Evolutionary conservation across 1,140 invertebrate species (phyloP), one percentile per base, ranked within the genome.

Genomic region (Akabosia matsudoensis): DNA sequence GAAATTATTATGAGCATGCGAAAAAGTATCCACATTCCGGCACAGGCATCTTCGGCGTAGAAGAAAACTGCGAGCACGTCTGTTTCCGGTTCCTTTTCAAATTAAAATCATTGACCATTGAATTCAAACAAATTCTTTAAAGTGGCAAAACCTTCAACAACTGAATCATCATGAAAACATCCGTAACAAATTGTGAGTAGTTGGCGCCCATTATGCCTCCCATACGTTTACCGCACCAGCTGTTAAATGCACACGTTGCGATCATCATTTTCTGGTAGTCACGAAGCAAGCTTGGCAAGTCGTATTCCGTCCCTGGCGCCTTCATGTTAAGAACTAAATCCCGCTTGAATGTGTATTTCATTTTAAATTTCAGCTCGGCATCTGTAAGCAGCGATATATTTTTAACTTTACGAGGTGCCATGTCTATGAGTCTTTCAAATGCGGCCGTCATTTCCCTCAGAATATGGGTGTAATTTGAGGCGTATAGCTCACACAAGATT

Each of bases 141-240:
- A n/a, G n/a, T n/a, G n/a, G n/a, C n/a, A n/a, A n/a, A n/a, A n/a
- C n/a, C n/a, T 67, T 67, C 1, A 67, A 10, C 22, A 67, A 30
- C 24, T 77, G 72, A 33, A 74, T 74, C 73, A 77, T 64, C 76
- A 74, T 77, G 72, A 77, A 77, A n/a, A 77, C 76, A 28, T 77
- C 76, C n/a, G 30, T 54, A 14, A 77, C 71, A 67, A 77, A 77
- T 52, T 77, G 76, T 3, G 31, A 33, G 30, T 37, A 74, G 18
- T 54, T 74, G 33, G 28, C 7, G 4, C 10, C 70, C 24, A 37
- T 22, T 18, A 34, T 16, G 10, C 18, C 10, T 3, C 70, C 70
- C 70, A 72, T 72, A 4, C 34, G 3, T 7, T 2, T 14, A 22
- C 76, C 76, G 1, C 73, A 33, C 76, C 76, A 77, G 24, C 30